Percentiles rank a stretch among this genome's conserved stretches.
Conservation (phyloP, 2,888 invertebrate genomes). For the Agrilus biguttatus region DNA sequence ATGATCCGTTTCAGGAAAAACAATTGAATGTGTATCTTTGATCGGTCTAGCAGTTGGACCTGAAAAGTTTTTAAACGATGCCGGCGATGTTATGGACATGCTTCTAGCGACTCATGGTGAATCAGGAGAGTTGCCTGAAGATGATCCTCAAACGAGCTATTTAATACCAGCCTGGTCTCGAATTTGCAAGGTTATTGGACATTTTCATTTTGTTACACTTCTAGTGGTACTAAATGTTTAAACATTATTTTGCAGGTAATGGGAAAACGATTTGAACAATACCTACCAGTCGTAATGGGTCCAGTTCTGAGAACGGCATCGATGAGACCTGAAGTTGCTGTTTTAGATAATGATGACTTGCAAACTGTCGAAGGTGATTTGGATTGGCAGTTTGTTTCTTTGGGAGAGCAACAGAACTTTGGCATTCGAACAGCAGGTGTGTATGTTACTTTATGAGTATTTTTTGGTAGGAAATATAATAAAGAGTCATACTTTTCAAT, state of each 20-base stretch:
- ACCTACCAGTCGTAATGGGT: conserved; percentile 89
- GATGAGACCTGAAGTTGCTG: conserved; percentile 84
- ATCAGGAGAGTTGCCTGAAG: conserved; percentile 71
- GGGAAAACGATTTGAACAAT: conserved; percentile 78
- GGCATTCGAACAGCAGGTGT: conserved; percentile 80
- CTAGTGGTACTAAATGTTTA: background rate
- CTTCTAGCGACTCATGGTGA: conserved; percentile 81
- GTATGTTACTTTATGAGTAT: background rate
- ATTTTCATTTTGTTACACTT: background rate
- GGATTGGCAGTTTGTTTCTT: conserved; percentile 88
- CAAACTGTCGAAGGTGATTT: conserved; percentile 72
- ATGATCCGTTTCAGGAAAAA: conserved; percentile 42
- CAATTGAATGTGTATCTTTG: conserved; percentile 96
- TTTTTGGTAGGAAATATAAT: no score
- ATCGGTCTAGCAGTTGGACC: conserved; percentile 81
- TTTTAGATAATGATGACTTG: conserved; percentile 75
- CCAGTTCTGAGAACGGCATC: conserved; percentile 85
- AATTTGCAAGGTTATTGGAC: conserved; percentile 62
- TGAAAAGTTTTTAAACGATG: conserved; percentile 79
- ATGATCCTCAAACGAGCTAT: conserved; percentile 95
- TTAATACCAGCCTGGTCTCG: conserved; percentile 98
- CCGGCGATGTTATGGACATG: conserved; percentile 91
- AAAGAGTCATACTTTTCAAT: no score
- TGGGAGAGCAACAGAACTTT: conserved; percentile 90
- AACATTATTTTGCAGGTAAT: conserved; percentile 17